These are phyloP conservation scores for Chaetoderma sp. DNA, from an alignment of 2,888 invertebrate genomes.

Conservation along the genomic window DNA sequence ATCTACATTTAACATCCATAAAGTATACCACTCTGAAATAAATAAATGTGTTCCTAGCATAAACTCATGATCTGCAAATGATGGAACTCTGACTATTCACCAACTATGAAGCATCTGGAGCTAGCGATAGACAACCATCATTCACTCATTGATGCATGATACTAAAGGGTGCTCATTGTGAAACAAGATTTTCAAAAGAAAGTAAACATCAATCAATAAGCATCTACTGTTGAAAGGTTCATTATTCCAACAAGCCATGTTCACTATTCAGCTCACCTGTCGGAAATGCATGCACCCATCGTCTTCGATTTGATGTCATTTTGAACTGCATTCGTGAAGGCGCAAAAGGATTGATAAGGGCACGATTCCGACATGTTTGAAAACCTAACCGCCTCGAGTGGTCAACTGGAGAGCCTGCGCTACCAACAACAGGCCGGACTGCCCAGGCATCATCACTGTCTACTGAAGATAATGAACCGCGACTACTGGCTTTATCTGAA, in stretches of 20 bases:
- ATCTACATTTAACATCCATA: too few species aligned
- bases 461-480: slow-evolving; percentile 40
- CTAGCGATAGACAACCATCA: too few species aligned
- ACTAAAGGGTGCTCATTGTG: too few species aligned
- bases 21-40: too few species aligned
- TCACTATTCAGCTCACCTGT: slow-evolving; percentile 43
- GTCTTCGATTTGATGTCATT: slow-evolving; percentile 90
- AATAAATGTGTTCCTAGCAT: too few species aligned
- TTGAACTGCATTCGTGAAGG: slow-evolving; percentile 97
- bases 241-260: not conserved
- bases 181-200: too few species aligned
- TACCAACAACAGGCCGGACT: slow-evolving; percentile 54
- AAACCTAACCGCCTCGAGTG: slow-evolving; percentile 44
- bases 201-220: not conserved
- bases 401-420: slow-evolving; percentile 60
- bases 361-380: slow-evolving; percentile 47
- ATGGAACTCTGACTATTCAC: too few species aligned
- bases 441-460: slow-evolving; percentile 47
- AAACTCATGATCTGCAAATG: too few species aligned
- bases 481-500: slow-evolving; percentile 24
- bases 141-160: not conserved
- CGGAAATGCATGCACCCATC: slow-evolving; percentile 99
- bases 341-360: slow-evolving; percentile 95
- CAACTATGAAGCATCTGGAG: too few species aligned
- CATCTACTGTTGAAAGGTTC: not conserved